Evolutionary conservation across 1,140 invertebrate species (phyloP), one percentile per base, ranked within the genome.

Genomic region (Ephestia elutella): DNA sequence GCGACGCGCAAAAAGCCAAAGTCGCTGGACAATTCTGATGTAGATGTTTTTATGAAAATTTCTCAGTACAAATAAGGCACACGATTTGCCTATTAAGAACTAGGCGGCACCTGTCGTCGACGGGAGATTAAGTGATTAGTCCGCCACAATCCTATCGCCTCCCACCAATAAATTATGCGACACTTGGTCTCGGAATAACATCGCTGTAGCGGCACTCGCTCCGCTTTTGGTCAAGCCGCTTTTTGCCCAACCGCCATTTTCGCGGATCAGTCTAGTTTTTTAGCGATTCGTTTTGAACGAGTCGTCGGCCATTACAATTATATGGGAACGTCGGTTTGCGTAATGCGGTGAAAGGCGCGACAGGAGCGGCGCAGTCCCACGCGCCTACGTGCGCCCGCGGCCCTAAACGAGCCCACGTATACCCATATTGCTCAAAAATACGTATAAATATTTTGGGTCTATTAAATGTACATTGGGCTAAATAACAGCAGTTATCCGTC

Each of bases 221-320:
- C 64, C 65, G 21, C 61, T 69, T 79, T 75, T 75, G 78, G 76
- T 59, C 48, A 65, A 64, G 60, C 62, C 28, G 49, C 65, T 80
- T 80, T 78, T 82, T 80, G 69, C 53, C 20, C 50, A 56, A 53
- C 68, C 60, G 67, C 73, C 77, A 73, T 82, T 80, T 80, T 78
- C 57, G 70, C 57, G 60, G 56, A 62, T 65, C 62, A 25, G 69
- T 60, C 63, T 62, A 56, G 66, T 72, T 74, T 73, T 73, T 73
- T 73, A 65, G 62, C 60, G 49, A 57, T 60, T 62, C 61, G 55
- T 73, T 66, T 75, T 62, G 60, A 66, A 65, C 63, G 49, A 66
- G 53, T 56, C 38, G 21, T 49, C 53, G 35, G 66, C 71, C 56
- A 72, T 81, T 73, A 76, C 73, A 80, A 80, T 84, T 82, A 82